Base-by-base conservation (phyloP, 2,888 invertebrate genomes). In the Eucera pruinosa region DNA sequence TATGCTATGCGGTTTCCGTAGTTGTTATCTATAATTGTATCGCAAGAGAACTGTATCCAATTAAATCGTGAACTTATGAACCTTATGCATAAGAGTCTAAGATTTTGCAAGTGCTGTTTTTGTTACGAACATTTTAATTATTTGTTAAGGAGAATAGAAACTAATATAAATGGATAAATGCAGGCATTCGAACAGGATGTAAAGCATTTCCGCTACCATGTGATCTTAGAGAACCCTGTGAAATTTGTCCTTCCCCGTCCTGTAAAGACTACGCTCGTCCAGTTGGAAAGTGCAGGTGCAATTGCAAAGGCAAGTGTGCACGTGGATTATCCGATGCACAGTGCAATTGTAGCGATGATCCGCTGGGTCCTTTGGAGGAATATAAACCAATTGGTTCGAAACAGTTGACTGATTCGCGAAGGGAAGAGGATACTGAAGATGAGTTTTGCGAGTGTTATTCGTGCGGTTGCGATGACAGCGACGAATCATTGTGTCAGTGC, bases 371-470 rank as follows among this genome's bases (percentile, higher is more conserved):
- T 0, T 64, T 62, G 2, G 68, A 81, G 13, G 74, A 58, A 23
- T 80, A 79, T 58, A 75, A 77, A 23, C 80, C 83, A 7, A 54
- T 7, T 11, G 60, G 64, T 23, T 47, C 60, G 0, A 47, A 39
- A 1, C 33, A 55, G 9, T 20, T 48, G 7, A 25, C 7, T 4
- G 47, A 48, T 33, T 43, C 41, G 15, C 20, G 61, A 33, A 43
- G 4, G 13, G 78, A 81, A 20, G 77, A 80, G 82, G 71, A 70
- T n/a, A 87, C 81, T 33, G 87, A 87, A 2, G 88, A 89, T 3
- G 89, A 90, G 43, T 89, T 84, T 61, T 86, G 85, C 61, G 89
- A 89, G 27, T 89, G 89, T 54, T 88, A 87, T 33, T 79, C 84
- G 15, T 89, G 89, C 20, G 83, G 82, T 36, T 81, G 67, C 20